phyloP scores from a whole-genome alignment of 2,888 invertebrate species.

The Patella depressa region DNA sequence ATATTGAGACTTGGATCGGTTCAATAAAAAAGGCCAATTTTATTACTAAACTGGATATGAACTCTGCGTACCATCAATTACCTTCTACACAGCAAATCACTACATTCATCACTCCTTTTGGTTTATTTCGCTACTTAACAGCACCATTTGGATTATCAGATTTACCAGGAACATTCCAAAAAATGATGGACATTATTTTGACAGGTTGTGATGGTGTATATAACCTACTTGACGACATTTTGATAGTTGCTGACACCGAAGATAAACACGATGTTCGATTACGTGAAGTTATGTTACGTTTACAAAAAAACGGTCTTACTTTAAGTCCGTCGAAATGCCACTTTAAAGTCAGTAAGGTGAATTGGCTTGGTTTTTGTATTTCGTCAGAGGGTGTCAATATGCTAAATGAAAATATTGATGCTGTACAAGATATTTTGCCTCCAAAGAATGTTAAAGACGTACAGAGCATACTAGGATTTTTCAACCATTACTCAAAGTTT shows the following conservation, averaged over 20 bases:
- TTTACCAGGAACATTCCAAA: background rate
- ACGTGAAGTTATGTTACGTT: conserved; percentile 1
- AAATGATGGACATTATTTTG: background rate
- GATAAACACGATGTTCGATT: background rate
- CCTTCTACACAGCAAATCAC: conserved; percentile 1
- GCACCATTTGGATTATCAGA: conserved; percentile 1
- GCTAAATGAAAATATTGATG: conserved; percentile 6
- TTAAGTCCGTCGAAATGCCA: background rate
- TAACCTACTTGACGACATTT: conserved; percentile 1
- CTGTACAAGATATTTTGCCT: background rate
- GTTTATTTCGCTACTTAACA: background rate
- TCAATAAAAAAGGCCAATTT: background rate
- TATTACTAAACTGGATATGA: conserved; percentile 1
- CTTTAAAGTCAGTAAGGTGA: background rate
- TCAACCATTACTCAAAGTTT: conserved; percentile 1
- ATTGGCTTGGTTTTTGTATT: conserved; percentile 6
- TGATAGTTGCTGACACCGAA: background rate
- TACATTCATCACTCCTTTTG: background rate
- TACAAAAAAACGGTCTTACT: conserved; percentile 4
- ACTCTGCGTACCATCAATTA: conserved; percentile 1
- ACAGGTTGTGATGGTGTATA: no score
- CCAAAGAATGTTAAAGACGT: conserved; percentile 8
- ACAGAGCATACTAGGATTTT: conserved; percentile 8
- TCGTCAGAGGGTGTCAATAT: background rate
- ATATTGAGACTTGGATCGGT: background rate